Percentiles rank a stretch among this genome's conserved stretches.
phyloP scores from a whole-genome alignment of 2,797 vertebrate genomes.

The Gymnoscopelus microlampas region DNA sequence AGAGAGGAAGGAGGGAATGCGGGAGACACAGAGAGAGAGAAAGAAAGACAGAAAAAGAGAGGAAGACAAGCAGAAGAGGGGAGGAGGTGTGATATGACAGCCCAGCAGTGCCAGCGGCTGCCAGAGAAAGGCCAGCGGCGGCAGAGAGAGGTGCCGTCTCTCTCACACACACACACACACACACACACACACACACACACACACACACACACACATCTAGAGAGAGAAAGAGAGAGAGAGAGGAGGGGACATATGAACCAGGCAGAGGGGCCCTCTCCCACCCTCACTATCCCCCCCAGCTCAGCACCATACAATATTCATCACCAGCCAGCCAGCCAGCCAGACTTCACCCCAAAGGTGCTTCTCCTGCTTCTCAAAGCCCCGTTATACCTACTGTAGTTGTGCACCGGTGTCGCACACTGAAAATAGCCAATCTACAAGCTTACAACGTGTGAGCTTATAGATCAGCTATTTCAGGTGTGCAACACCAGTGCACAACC shows the following conservation, averaged over 20 bases:
- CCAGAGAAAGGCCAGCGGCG: conserved; percentile 81
- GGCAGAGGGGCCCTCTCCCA: conserved; percentile 57
- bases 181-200: background rate
- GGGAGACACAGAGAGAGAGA: conserved; percentile 23
- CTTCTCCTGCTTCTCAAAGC: conserved; percentile 45
- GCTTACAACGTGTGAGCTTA: too few relatives aligned
- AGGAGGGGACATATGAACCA: conserved; percentile 8
- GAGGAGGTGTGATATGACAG: conserved; percentile 84
- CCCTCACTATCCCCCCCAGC: conserved; percentile 74
- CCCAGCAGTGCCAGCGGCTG: conserved; percentile 81
- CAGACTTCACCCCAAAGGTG: conserved; percentile 74
- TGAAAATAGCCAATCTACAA: too few relatives aligned
- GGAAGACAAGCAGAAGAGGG: conserved; percentile 76
- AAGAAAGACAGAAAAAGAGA: conserved; percentile 48
- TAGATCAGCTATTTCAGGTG: too few relatives aligned
- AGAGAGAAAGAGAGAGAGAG: background rate
- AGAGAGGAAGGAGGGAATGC: conserved; percentile 61
- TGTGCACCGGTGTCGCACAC: too few relatives aligned
- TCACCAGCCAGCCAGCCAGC: conserved; percentile 68
- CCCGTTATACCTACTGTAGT: too few relatives aligned
- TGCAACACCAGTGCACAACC: too few relatives aligned
- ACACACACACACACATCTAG: background rate
- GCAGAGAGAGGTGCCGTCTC: conserved; percentile 66
- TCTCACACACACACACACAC: conserved; percentile 22
- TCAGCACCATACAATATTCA: conserved; percentile 81